Conservation (phyloP, 2,113 vertebrate species). For the Illadopsis cleaveri region DNA sequence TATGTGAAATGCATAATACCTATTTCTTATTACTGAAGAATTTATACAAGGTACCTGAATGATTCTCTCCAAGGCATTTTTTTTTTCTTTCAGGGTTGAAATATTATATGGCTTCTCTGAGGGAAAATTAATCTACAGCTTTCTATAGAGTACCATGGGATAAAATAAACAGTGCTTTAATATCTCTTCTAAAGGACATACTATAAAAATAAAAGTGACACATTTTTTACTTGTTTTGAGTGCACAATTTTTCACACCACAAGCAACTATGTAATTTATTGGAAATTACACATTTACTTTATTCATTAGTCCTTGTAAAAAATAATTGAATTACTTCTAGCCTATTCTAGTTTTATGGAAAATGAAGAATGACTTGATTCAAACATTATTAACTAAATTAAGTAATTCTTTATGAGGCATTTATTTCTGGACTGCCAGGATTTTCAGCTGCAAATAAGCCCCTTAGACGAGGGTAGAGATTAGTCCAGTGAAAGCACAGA, state of each 20-base stretch:
- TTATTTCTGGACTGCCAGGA: slow-evolving; percentile 48
- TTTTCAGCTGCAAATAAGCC: slow-evolving; percentile 24
- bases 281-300: slow-evolving; percentile 49
- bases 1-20: background rate
- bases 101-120: background rate
- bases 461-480: background rate
- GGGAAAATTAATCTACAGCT: slow-evolving; percentile 12
- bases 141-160: background rate
- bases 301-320: slow-evolving; percentile 61
- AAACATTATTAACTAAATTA: slow-evolving; percentile 62
- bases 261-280: slow-evolving; percentile 58
- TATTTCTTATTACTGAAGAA: slow-evolving; percentile 25
- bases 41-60: background rate
- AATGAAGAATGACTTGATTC: slow-evolving; percentile 61
- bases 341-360: slow-evolving; percentile 60
- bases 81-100: slow-evolving; percentile 32
- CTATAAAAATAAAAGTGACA: slow-evolving; percentile 27
- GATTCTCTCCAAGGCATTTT: slow-evolving; percentile 29
- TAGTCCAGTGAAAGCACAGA: background rate
- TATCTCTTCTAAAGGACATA: slow-evolving; percentile 25
- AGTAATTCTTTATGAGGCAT: slow-evolving; percentile 51
- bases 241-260: slow-evolving; percentile 28
- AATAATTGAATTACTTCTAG: slow-evolving; percentile 46
- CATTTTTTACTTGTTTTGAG: slow-evolving; percentile 53
- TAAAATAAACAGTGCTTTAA: slow-evolving; percentile 58